Evolutionary conservation across 92 coral and sea anemone genomes (phyloP), one percentile per base, ranked within the genome.

Genomic region (Ricordea florida): DNA sequence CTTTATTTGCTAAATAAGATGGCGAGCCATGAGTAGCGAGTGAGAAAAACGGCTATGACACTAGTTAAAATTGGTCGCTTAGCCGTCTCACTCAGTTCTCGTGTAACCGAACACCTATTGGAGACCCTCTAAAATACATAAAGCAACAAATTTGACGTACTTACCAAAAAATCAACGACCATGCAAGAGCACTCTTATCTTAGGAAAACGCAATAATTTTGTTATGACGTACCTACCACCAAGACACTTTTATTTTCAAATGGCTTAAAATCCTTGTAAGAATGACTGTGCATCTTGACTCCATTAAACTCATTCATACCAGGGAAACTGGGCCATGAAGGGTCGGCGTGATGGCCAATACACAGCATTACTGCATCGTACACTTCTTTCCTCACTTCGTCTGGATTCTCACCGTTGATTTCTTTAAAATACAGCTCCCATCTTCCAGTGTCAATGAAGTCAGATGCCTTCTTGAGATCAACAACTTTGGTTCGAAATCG

Each of bases 321-420:
- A 5, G 87, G 85, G 34, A 93, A 90, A 18, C 56, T 71, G 1
- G 93, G 93, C 98, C 96, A 93, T 2, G 92, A 79, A 11, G 93
- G 89, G 21, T 63, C 75, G 16, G 91, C 81, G 60, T 90, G 98
- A 36, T 93, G 98, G 0, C 98, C 98, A 0, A 81, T 78, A 49
- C 98, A 93, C 0, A 84, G 73, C 87, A 93, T 76, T n/a, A 93
- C 91, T 3, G 92, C 97, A 64, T 73, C 90, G 64, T 78, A 93
- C 25, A 72, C 68, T 58, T 89, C 93, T 51, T 15, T 76, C 35
- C 66, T 76, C 17, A 63, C 86, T n/a, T 36, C 74, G 11, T 55
- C 55, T 8, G 72, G 55, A 40, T 69, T 9, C 6, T 35, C 35
- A 6, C 35, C 47, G 28, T 66, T 28, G 7, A 30, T 49, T 17